Percentiles rank a stretch among this genome's conserved stretches.
Evolutionary conservation across 1,140 invertebrate genomes (phyloP).

Genomic region (Gyrodactylus salaris): DNA sequence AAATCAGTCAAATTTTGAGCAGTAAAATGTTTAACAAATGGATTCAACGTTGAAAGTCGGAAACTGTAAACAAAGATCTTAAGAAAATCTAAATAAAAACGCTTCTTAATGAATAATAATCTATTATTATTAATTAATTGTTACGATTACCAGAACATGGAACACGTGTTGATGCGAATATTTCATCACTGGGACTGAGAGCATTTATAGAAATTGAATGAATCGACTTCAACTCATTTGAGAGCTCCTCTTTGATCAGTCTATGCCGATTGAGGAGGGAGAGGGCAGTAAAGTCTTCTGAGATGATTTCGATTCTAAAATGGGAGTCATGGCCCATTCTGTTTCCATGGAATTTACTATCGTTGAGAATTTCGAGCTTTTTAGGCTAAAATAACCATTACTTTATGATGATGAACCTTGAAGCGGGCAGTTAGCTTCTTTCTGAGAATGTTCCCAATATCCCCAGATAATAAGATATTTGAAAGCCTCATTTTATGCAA

Average conservation of each 20-base stretch:
- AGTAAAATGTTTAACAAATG: no score
- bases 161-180: no score
- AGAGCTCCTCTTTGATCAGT: neutral
- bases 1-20: no score
- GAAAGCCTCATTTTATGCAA: neutral
- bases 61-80: no score
- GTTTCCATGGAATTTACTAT: neutral
- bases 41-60: no score
- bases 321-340: neutral
- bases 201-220: neutral
- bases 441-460: neutral
- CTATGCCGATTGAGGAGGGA: neutral
- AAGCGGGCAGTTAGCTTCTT: neutral
- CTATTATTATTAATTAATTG: no score
- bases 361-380: neutral
- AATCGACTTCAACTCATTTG: neutral
- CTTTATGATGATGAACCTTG: no score
- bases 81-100: no score
- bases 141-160: no score
- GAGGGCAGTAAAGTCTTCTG: neutral
- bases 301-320: neutral
- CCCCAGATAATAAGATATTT: neutral
- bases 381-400: neutral
- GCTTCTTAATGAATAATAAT: no score
- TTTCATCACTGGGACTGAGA: no score